Evolutionary conservation across 92 coral and sea anemone genomes (phyloP), one percentile per base, ranked within the genome.

Genomic region (Porites divaricata): DNA sequence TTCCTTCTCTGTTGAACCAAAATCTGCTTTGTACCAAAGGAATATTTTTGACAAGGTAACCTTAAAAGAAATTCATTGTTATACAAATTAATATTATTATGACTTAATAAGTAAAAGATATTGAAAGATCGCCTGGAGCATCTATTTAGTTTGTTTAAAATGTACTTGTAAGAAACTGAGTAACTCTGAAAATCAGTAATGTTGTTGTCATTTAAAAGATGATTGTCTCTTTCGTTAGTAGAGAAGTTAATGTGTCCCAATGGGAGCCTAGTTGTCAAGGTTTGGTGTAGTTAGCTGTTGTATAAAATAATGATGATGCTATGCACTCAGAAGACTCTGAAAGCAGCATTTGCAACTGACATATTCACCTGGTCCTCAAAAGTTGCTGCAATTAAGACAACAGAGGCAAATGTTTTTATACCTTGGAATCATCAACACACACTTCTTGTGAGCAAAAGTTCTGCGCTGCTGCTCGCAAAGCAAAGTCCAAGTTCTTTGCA

Each of bases 381-480:
- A 35, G 45, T 35, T 35, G 4, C 45, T 4, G 3, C 45, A 35
- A 35, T 17, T 9, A 63, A 22, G 17, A 2, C 8, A n/a, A 63
- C 67, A n/a, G 7, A 16, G 1, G 10, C 15, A 16, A n/a, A 14
- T 8, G 17, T 41, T 26, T 24, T 48, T 6, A 72, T 69, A 91
- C 95, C 93, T 70, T 59, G 10, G 69, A 70, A 21, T 75, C 80
- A 45, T 81, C 56, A 8, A 92, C 73, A 2, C 72, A 70, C 61
- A 96, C 98, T 81, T 94, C 98, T 63, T 96, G 98, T 14, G 92
- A 87, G 83, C 97, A 93, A 84, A 96, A 94, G 76, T 90, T 94
- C 70, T 72, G 87, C 3, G 98, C 91, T 25, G 98, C 98, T 48
- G 95, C 93, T 65, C 65, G 26, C 8, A 96, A 93, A 22, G 95